Conservation (phyloP, 2,797 vertebrate genomes). For the Sebastes hubbsi region DNA sequence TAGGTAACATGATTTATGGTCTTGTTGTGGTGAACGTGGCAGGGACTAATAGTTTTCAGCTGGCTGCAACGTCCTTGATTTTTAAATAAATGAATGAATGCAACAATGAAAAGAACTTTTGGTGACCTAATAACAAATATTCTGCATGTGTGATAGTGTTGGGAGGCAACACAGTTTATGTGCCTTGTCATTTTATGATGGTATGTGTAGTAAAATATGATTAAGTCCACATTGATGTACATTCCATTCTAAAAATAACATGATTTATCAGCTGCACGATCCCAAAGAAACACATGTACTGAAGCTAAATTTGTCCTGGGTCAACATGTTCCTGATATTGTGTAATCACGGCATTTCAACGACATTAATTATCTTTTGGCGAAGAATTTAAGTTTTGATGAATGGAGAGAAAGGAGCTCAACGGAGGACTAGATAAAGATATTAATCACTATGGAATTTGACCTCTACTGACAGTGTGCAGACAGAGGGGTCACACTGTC, state of each 20-base stretch:
- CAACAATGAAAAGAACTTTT: slow-evolving; percentile 18
- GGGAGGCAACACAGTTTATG: not conserved
- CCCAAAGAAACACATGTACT: slow-evolving; percentile 24
- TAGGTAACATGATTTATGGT: slow-evolving; percentile 7
- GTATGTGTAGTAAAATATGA: not conserved
- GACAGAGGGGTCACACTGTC: not conserved
- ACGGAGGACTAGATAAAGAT: not conserved
- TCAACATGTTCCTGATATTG: slow-evolving; percentile 27
- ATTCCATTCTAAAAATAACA: slow-evolving; percentile 57
- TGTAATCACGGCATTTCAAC: slow-evolving; percentile 16
- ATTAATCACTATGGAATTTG: slow-evolving; percentile 41
- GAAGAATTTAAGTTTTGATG: slow-evolving; percentile 22
- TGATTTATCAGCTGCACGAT: slow-evolving; percentile 27
- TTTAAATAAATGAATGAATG: slow-evolving; percentile 33
- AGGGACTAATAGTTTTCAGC: slow-evolving; percentile 7
- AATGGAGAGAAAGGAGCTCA: not conserved
- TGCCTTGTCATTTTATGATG: not conserved
- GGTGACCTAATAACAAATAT: not conserved
- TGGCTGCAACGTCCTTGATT: not conserved
- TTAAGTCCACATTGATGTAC: not conserved
- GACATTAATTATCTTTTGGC: slow-evolving; percentile 30
- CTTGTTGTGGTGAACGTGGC: slow-evolving; percentile 6
- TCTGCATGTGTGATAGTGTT: not conserved
- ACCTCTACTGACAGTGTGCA: slow-evolving; percentile 3
- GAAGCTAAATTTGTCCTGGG: slow-evolving; percentile 11